Evolutionary conservation across 2,888 invertebrate species (phyloP).

Genomic region (Cantharis rufa): DNA sequence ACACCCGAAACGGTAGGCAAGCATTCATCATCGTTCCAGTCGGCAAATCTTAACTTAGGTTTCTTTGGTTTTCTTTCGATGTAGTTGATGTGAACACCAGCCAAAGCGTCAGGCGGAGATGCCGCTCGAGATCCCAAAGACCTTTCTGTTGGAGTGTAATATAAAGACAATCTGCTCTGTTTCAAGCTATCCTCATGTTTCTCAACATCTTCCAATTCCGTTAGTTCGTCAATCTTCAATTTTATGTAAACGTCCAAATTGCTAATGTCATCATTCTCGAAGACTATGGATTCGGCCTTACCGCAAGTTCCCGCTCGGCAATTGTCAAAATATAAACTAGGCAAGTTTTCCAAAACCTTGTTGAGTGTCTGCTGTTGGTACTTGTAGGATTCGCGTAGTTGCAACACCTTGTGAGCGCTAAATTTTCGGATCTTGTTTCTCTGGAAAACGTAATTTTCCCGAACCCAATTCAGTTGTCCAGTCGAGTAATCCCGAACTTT

Average conservation of each 20-base stretch:
- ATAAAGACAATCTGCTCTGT: constrained; percentile 73
- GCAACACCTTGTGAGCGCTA: constrained; percentile 87
- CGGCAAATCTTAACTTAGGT: constrained; percentile 25
- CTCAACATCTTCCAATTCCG: constrained; percentile 57
- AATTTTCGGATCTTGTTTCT: constrained; percentile 93
- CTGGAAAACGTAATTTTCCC: constrained; percentile 95
- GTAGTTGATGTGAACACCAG: constrained; percentile 70
- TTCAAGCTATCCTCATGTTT: constrained; percentile 56
- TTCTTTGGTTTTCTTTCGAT: constrained; percentile 57
- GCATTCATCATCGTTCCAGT: constrained; percentile 33
- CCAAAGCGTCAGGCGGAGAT: constrained; percentile 56
- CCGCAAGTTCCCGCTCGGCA: constrained; percentile 85
- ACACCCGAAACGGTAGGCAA: constrained; percentile 4
- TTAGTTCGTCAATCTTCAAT: constrained; percentile 65
- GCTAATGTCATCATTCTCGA: constrained; percentile 68
- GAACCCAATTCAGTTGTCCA: constrained; percentile 87
- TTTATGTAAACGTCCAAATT: constrained; percentile 71
- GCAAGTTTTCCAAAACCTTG: constrained; percentile 91
- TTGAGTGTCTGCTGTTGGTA: constrained; percentile 94
- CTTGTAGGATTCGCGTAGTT: constrained; percentile 90
- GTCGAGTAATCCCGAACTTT: constrained; percentile 91
- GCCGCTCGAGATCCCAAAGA: constrained; percentile 58
- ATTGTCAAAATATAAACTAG: constrained; percentile 89
- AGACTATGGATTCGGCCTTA: constrained; percentile 73
- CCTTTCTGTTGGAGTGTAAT: constrained; percentile 80